These are phyloP conservation scores for Cromileptes altivelis DNA, from an alignment of 2,113 vertebrate species.

Conservation along the genomic window DNA sequence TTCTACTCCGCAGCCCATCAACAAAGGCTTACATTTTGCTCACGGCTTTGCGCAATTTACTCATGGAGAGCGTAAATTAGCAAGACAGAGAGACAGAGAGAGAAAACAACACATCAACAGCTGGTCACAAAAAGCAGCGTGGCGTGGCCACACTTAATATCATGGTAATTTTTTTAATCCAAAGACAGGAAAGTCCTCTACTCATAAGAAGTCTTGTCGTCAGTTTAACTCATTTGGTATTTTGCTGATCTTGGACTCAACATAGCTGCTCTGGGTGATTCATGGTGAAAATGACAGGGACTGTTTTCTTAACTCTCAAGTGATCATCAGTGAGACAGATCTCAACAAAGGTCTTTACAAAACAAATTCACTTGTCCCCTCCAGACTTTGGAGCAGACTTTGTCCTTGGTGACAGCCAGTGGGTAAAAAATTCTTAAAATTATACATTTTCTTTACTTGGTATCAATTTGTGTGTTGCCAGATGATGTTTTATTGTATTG, in stretches of 20 bases:
- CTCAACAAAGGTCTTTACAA: background rate
- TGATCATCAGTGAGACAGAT: too few relatives aligned
- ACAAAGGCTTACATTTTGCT: constrained; percentile 63
- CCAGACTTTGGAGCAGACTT: background rate
- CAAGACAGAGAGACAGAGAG: background rate
- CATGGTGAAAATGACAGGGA: background rate
- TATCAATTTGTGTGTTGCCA: background rate
- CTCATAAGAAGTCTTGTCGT: background rate
- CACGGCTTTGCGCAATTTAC: constrained; percentile 36
- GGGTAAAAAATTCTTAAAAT: background rate
- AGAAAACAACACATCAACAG: constrained; percentile 33
- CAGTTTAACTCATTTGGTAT: background rate
- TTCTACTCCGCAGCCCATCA: constrained; percentile 48
- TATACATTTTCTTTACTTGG: too few relatives aligned
- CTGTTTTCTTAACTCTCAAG: background rate
- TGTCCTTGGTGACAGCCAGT: too few relatives aligned
- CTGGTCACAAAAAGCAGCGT: background rate
- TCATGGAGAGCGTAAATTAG: constrained; percentile 46
- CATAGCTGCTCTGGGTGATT: background rate
- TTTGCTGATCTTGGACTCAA: background rate
- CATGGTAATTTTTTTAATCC: background rate
- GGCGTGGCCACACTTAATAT: background rate
- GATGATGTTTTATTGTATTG: background rate
- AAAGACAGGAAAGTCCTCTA: background rate
- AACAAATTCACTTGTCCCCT: too few relatives aligned